These are phyloP conservation scores for Hypotaenidia okinawae DNA, from an alignment of 2,797 vertebrate species.

Conservation along the genomic window DNA sequence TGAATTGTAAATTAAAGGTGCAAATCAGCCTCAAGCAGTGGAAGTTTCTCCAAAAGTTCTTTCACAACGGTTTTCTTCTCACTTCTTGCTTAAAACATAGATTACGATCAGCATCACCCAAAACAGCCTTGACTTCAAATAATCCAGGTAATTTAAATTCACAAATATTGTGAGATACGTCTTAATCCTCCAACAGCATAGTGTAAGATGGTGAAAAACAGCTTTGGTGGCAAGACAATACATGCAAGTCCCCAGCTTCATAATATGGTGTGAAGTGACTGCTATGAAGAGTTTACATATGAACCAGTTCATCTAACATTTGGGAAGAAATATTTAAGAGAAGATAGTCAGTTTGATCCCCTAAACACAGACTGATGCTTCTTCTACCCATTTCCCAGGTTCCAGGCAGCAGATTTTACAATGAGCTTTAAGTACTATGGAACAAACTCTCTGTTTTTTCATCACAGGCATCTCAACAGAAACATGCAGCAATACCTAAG, in stretches of 20 bases:
- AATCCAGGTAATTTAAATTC: background rate
- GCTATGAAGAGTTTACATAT: background rate
- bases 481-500: background rate
- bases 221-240: background rate
- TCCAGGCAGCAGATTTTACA: background rate
- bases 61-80: background rate
- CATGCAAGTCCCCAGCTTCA: background rate
- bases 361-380: background rate
- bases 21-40: background rate
- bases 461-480: background rate
- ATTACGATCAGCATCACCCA: background rate
- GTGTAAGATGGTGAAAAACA: background rate
- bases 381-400: background rate
- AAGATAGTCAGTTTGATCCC: background rate
- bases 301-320: background rate
- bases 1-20: background rate
- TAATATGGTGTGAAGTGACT: background rate
- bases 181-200: background rate
- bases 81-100: background rate
- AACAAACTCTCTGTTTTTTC: background rate
- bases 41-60: background rate
- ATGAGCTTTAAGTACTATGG: background rate
- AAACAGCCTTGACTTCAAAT: background rate
- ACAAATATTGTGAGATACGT: background rate
- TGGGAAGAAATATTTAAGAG: background rate